Evolutionary conservation across 2,113 vertebrate genomes (phyloP).

Genomic region (Coreoperca whiteheadi): DNA sequence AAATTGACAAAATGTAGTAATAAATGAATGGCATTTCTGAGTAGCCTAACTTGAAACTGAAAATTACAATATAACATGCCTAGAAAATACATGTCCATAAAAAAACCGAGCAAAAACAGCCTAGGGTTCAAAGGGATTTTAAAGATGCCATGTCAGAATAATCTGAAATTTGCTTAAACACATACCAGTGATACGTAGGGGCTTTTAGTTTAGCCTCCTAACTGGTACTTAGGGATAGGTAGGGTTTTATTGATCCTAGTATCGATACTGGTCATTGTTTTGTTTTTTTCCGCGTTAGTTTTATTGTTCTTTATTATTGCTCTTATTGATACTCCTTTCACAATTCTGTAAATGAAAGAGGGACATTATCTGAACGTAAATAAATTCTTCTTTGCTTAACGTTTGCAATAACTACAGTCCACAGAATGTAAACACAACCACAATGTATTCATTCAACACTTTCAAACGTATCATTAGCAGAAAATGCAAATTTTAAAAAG

Average conservation of each 20-base stretch:
- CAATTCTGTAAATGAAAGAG: not conserved
- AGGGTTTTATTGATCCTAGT: not conserved
- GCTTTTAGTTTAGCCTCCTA: not conserved
- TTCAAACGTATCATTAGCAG: not conserved
- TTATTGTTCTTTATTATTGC: not conserved
- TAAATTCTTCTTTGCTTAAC: not conserved
- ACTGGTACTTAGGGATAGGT: not conserved
- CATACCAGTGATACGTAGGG: not conserved
- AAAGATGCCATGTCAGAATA: not conserved
- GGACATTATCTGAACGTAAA: not conserved
- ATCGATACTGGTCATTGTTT: not conserved
- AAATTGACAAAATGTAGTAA: not conserved
- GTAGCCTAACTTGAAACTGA: too few relatives aligned
- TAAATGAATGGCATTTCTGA: too few relatives aligned
- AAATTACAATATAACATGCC: too few relatives aligned
- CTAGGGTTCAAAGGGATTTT: not conserved
- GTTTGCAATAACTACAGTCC: not conserved
- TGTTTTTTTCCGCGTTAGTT: too few relatives aligned
- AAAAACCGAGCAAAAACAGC: too few relatives aligned
- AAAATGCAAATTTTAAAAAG: not conserved
- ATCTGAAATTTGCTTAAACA: not conserved
- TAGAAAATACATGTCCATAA: too few relatives aligned
- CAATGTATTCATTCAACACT: not conserved
- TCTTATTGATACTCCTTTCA: not conserved
- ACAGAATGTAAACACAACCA: constrained; percentile 6